Base-by-base conservation (phyloP, 2,113 vertebrate species). In the Oncorhynchus masou region DNA sequence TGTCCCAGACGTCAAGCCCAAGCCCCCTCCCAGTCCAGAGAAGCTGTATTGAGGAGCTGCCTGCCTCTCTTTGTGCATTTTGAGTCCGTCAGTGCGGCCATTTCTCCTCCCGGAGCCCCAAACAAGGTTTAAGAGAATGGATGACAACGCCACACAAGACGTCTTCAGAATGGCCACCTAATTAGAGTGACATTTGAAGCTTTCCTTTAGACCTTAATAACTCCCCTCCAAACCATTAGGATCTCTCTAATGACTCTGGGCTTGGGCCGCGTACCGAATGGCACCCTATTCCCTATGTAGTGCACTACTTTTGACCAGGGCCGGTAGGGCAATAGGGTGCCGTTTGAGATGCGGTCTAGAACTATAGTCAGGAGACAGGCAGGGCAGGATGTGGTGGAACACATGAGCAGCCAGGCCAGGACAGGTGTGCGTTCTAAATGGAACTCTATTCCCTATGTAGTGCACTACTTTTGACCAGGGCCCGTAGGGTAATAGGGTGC, bases 161-260 rank as follows among this genome's bases (percentile, higher is more conserved):
- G 74, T 88, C 76, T 84, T 81, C 68, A 81, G 87, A 87, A 88
- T 85, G 86, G 51, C 89, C 81, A 80, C 88, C 89, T 92, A 92
- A 94, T 94, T 93, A 92, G 92, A 88, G 87, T 74, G 80, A 90
- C 90, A 88, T 89, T 81, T 81, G 49, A 74, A 75, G 80, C 82
- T 79, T 88, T 76, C 79, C 29, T 71, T 74, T 27, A 86, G 88
- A 90, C 87, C 91, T 90, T 94, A 94, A 94, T 94, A 93, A 92
- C 87, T 68, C 74, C 77, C 51, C 51, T 54, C 51, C 27, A 62
- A 62, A 62, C n/a, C 59, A 62, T 62, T 74, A 84, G 81, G 89
- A 73, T 62, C 59, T 62, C 59, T 27, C 68, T 90, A 85, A 89
- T 86, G 79, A 72, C 80, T 82, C 74, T 7, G 59, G 60, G 20